Base-by-base conservation (phyloP, 1,140 invertebrate species). In the Zaprionus kolodkinae region DNA sequence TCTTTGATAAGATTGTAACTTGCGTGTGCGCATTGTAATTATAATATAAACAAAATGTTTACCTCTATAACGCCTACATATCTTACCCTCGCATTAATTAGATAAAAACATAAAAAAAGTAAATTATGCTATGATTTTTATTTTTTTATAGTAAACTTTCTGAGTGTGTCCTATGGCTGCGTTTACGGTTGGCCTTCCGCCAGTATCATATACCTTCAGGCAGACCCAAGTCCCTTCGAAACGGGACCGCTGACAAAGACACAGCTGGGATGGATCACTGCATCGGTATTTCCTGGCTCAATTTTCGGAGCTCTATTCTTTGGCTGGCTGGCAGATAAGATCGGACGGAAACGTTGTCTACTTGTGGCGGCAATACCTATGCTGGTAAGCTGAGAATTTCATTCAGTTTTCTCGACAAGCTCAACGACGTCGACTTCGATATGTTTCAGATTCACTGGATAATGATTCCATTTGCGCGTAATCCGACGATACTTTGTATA, bases 211-310 rank as follows among this genome's bases (percentile, higher is more conserved):
- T 81, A 91, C 54, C 63, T 94, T 13, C 93, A 94, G 67, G 82
- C 83, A 4, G 17, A 87, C 1, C 72, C 92, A 6, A 69, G 67
- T 21, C 77, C 66, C 6, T 63, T 88, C 15, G 59, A 50, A 27
- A 70, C 78, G n/a, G 52, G 66, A 25, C 66, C 78, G 21, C 64
- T 93, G 48, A 79, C 72, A 0, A 66, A 70, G 13, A 90, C 91
- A 36, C 92, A 94, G 60, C 92, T 92, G 3, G 94, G 94, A 0
- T 94, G 94, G 93, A 92, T 94, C 13, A 93, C 92, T 0, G 93
- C 94, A 0, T 92, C 94, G 33, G 89, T 93, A 21, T 92, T 93
- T 21, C 72, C 94, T 5, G 94, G 94, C 33, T 93, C 90, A 0
- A 70, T 94, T 7, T 79, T 93, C 6, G 93, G 94, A 15, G 93